A percentile compares a stretch with the other conserved stretches of the same genome.
Conservation (phyloP, 2,888 invertebrate species). For the Trichacis sp. region DNA sequence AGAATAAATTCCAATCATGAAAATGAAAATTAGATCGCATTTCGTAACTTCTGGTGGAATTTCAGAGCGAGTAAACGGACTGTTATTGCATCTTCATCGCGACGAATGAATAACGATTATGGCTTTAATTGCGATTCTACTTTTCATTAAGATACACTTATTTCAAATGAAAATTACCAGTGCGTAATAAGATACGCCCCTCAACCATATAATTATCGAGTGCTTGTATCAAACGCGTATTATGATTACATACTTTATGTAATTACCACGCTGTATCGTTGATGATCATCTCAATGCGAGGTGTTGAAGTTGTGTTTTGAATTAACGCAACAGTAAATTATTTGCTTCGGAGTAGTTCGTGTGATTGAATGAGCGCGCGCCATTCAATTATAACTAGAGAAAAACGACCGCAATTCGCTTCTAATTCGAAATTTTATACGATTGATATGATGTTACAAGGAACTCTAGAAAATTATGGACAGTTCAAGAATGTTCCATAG, state of each 20-base stretch:
- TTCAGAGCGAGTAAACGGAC: neutral
- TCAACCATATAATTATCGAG: neutral
- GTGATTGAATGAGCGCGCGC: too few species aligned
- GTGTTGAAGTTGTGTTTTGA: neutral
- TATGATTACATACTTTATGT: conserved; percentile 2
- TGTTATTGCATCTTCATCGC: conserved; percentile 8
- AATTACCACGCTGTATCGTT: conserved; percentile 5
- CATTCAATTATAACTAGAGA: too few species aligned
- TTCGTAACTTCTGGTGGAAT: too few species aligned
- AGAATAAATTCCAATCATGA: neutral
- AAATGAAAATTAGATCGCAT: neutral
- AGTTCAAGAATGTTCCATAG: too few species aligned
- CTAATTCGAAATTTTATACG: too few species aligned
- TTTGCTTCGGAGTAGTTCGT: too few species aligned
- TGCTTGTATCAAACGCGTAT: neutral
- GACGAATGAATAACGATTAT: neutral
- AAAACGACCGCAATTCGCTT: too few species aligned
- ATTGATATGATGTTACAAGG: too few species aligned
- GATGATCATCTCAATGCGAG: neutral
- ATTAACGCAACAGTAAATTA: neutral
- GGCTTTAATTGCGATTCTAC: neutral
- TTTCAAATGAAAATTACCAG: conserved; percentile 19
- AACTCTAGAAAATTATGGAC: too few species aligned
- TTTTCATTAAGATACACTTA: conserved; percentile 1
- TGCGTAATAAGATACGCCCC: conserved; percentile 7